Conservation (phyloP, 2,113 vertebrate species). For the Bos taurus region ARS-UCD2.0 NC_037349.1:38624501-38625000, state of each 20-base stretch:
- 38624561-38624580: background rate
- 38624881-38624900: slow-evolving; percentile 53
- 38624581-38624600: background rate
- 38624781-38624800: slow-evolving; percentile 1
- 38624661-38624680: background rate
- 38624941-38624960: slow-evolving; percentile 62
- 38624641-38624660: background rate
- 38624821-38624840: background rate
- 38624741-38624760: background rate
- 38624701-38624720: background rate
- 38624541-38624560: background rate
- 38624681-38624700: background rate
- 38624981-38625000: slow-evolving; percentile 72
- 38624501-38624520: background rate
- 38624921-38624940: background rate
- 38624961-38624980: slow-evolving; percentile 29
- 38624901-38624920: slow-evolving; percentile 39
- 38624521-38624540: background rate
- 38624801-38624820: background rate
- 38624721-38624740: background rate
- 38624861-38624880: slow-evolving; percentile 43
- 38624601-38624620: background rate
- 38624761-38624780: background rate
- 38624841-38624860: background rate
- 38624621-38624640: background rate